phyloP scores from a whole-genome alignment of 2,888 invertebrate species.

The Ceraclea dissimilis region DNA sequence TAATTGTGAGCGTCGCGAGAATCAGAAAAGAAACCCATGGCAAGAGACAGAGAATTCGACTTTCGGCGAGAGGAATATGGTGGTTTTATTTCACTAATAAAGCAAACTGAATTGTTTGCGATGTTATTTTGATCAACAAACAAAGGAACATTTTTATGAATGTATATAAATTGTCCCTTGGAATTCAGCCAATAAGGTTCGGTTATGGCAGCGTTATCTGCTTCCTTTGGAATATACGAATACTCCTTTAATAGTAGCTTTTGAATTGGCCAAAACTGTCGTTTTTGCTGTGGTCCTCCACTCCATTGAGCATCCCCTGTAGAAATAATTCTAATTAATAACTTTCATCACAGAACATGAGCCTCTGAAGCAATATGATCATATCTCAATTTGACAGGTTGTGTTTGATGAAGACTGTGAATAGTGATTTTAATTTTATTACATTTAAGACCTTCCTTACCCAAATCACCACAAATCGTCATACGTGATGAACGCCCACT shows the following conservation, averaged over 20 bases:
- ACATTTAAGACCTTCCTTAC: too few species aligned
- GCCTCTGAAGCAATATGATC: too few species aligned
- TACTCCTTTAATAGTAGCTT: conserved; percentile 43
- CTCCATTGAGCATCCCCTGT: conserved; percentile 50
- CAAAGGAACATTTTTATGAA: conserved; percentile 55
- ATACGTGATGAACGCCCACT: too few species aligned
- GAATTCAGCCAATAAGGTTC: conserved; percentile 64
- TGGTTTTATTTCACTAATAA: conserved; percentile 42
- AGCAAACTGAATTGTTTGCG: conserved; percentile 43
- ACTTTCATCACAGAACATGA: too few species aligned
- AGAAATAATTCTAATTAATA: conserved; percentile 23
- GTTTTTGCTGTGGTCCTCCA: conserved; percentile 52
- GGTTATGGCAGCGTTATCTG: conserved; percentile 49
- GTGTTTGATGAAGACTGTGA: background rate
- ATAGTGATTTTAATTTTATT: too few species aligned
- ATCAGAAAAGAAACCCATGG: conserved; percentile 53
- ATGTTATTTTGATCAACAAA: conserved; percentile 57
- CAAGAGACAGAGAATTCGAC: conserved; percentile 46
- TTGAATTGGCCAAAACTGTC: conserved; percentile 57
- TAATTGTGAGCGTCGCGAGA: conserved; percentile 52
- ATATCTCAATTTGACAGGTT: background rate
- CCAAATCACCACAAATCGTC: too few species aligned
- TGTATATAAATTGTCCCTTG: conserved; percentile 54
- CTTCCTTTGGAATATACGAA: conserved; percentile 51
- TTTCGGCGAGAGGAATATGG: conserved; percentile 42